Base-by-base conservation (phyloP, 2,888 invertebrate species). In the Hydrotaea cyrtoneurina region DNA sequence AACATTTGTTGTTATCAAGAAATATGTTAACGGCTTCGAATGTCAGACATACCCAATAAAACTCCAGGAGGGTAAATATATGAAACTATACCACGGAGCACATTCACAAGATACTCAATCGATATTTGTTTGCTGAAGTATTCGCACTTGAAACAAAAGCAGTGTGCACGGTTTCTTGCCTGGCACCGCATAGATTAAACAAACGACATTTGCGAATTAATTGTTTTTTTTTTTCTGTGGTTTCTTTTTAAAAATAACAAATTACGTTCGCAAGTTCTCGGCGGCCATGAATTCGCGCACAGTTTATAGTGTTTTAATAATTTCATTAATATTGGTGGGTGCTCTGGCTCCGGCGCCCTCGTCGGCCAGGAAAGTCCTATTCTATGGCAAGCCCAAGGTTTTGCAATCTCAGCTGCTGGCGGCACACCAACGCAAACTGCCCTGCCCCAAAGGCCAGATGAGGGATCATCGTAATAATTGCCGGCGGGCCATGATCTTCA, bases 381-480 rank as follows among this genome's bases (percentile, higher is more conserved):
- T 91, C 86, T 91, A 87, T 75, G 89, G 86, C 76, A 86, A 86
- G 13, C 75, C 83, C 1, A 87, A 78, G 3, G 85, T 91, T 0
- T 80, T 88, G 0, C 88, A 86, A 2, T 86, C 90, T 15, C 91
- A 91, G 82, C 86, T 91, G 46, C 87, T 91, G 23, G 80, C 89
- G 4, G 89, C 89, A 0, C 81, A 88, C 2, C 86, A 78, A 8
- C 78, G 88, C 15, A 0, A 73, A 4, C 86, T 86, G 0, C 89
- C 90, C 3, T 91, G 91, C 79, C 89, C 89, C 3, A 85, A 79
- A 8, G 91, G 91, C 0, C 88, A 88, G 80, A 88, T 89, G 87
- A 87, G 90, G 0, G 91, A 91, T 79, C 90, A 91, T 83, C 90
- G 90, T 4, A 88, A 90, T 86, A 89, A 89, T 7, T 91, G 91